Evolutionary conservation across 2,797 vertebrate genomes (phyloP).

Genomic region (Apogon hyalosoma): DNA sequence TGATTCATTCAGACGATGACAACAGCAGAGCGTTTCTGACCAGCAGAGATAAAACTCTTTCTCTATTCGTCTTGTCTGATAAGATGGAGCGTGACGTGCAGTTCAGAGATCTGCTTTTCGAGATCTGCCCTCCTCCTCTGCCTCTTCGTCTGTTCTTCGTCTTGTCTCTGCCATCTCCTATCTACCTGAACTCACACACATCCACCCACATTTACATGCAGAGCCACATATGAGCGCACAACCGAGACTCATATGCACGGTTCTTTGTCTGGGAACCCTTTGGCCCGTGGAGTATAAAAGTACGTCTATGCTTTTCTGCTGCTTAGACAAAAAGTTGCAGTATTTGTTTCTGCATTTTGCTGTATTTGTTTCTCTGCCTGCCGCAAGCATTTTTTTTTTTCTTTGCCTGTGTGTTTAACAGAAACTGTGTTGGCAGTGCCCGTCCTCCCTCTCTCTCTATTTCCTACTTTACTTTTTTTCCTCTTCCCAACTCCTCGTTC

Average conservation of each 20-base stretch:
- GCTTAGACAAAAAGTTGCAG: slow-evolving; percentile 3
- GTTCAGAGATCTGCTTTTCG: slow-evolving; percentile 19
- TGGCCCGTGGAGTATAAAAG: neutral
- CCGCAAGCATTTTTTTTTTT: slow-evolving; percentile 33
- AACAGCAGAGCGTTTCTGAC: slow-evolving; percentile 39
- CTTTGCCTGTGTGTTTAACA: slow-evolving; percentile 39
- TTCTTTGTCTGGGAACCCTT: neutral
- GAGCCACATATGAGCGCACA: too few species aligned
- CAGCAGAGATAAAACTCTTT: slow-evolving; percentile 42
- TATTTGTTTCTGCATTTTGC: slow-evolving; percentile 36
- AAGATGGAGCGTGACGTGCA: slow-evolving; percentile 18
- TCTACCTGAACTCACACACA: slow-evolving; percentile 22
- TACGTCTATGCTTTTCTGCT: slow-evolving; percentile 7
- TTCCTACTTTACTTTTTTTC: neutral
- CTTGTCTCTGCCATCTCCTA: slow-evolving; percentile 12
- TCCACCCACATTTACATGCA: slow-evolving; percentile 18
- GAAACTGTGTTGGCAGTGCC: slow-evolving; percentile 51
- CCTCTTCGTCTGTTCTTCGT: neutral
- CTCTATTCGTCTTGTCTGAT: slow-evolving; percentile 44
- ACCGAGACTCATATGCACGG: too few species aligned
- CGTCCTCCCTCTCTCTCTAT: slow-evolving; percentile 36
- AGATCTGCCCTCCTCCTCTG: slow-evolving; percentile 1
- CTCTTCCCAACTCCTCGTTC: neutral
- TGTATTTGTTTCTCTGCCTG: slow-evolving; percentile 55
- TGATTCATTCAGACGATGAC: slow-evolving; percentile 33